Evolutionary conservation across 2,888 invertebrate species (phyloP).

Genomic region (Rhamnusium bicolor): DNA sequence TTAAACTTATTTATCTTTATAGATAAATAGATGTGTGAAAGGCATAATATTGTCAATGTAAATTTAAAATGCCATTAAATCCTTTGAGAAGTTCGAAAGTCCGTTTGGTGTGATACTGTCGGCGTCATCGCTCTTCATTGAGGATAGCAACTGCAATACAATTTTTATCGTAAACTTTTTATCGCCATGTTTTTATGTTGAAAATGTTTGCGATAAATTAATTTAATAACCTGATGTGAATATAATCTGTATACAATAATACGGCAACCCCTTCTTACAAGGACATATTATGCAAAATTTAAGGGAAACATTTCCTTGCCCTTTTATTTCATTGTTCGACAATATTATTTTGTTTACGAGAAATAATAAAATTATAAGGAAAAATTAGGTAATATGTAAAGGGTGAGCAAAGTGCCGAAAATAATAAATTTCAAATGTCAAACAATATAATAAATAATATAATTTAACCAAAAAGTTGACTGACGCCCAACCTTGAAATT

Average conservation of each 20-base stretch:
- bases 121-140: not conserved
- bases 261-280: not conserved
- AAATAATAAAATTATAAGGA: no score
- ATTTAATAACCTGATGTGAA: not conserved
- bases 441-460: no score
- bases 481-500: no score
- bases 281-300: not conserved
- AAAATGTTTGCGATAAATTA: not conserved
- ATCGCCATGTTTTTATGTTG: not conserved
- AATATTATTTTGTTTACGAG: not conserved
- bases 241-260: no score
- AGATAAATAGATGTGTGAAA: not conserved
- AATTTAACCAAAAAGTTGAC: no score
- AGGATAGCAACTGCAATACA: not conserved
- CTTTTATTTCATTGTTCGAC: not conserved
- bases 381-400: no score
- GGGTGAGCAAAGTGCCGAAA: no score
- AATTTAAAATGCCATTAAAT: not conserved
- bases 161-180: not conserved
- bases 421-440: no score
- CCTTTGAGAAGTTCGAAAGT: not conserved
- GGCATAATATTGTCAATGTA: not conserved
- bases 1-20: no score
- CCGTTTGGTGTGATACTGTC: not conserved
- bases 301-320: not conserved